Conservation (phyloP, 2,888 invertebrate genomes). For the Amblyjoppa proteus region DNA sequence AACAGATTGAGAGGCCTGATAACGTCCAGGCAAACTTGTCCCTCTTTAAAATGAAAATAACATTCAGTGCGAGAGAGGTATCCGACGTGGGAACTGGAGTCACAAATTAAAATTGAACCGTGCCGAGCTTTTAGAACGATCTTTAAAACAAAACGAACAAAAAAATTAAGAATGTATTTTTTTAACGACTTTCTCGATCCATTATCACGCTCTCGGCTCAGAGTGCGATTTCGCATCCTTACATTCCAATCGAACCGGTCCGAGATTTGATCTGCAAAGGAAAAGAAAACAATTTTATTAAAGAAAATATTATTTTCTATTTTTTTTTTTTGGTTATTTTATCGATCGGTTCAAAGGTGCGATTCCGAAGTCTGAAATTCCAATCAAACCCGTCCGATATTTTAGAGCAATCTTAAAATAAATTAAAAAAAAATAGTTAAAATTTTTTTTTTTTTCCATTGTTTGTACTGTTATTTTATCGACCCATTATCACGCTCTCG, state of each 20-base stretch:
- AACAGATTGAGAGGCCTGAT: background rate
- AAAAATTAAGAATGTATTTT: too few relatives aligned
- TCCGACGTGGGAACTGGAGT: background rate
- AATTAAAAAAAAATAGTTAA: too few relatives aligned
- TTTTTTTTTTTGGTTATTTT: background rate
- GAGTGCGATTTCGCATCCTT: too few relatives aligned
- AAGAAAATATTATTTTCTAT: background rate
- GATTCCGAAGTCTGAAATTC: too few relatives aligned
- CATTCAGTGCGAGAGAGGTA: background rate
- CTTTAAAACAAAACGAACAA: background rate
- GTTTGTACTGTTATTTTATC: constrained; percentile 3
- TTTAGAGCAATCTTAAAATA: too few relatives aligned
- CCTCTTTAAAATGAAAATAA: background rate
- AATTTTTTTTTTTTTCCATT: background rate
- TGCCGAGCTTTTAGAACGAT: background rate
- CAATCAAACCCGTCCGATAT: background rate
- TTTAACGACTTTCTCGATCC: too few relatives aligned
- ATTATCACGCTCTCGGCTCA: too few relatives aligned
- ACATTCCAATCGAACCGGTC: too few relatives aligned
- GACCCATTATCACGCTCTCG: constrained; percentile 25
- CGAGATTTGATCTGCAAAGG: background rate
- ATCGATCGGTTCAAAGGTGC: too few relatives aligned
- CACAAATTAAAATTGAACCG: background rate
- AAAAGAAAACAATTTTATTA: too few relatives aligned
- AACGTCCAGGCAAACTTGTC: background rate